A percentile compares a stretch with the other conserved stretches of the same genome.
phyloP scores from a whole-genome alignment of 35 echinoderm and acorn worm genomes.

The Eucidaris tribuloides region DNA sequence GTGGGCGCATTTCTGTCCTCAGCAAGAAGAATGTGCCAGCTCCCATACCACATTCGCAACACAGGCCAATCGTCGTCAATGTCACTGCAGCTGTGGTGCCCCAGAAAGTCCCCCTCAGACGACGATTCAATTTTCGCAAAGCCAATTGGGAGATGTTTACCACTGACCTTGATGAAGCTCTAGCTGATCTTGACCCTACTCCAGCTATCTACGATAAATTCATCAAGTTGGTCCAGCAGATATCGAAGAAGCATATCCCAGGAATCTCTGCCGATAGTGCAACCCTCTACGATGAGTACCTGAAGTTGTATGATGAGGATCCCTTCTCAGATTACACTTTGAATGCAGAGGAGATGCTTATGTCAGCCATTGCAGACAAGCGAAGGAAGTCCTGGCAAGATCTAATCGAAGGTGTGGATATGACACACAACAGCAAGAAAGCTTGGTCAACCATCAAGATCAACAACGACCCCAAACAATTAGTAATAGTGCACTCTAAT shows the following conservation, averaged over 20 bases:
- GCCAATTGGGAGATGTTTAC: slow-evolving; percentile 15
- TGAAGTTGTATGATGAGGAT: slow-evolving; percentile 20
- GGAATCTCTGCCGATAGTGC: not conserved
- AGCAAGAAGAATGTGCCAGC: no score
- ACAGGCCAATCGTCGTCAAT: slow-evolving; percentile 28
- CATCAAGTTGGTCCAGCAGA: not conserved
- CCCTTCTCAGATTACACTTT: slow-evolving; percentile 27
- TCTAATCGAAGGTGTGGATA: slow-evolving; percentile 27
- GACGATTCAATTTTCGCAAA: slow-evolving; percentile 28
- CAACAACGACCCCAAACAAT: slow-evolving; percentile 39
- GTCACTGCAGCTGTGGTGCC: slow-evolving; percentile 29
- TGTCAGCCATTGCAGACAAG: slow-evolving; percentile 23
- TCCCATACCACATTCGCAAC: slow-evolving; percentile 27
- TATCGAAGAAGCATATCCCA: not conserved
- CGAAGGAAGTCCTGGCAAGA: slow-evolving; percentile 46
- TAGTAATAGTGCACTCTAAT: slow-evolving; percentile 19
- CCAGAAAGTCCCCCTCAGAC: slow-evolving; percentile 34
- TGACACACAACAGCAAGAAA: slow-evolving; percentile 33
- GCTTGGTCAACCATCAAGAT: slow-evolving; percentile 29
- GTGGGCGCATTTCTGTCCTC: not conserved
- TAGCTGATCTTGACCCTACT: slow-evolving; percentile 25
- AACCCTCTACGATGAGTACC: slow-evolving; percentile 4
- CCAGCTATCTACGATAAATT: not conserved
- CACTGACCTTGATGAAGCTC: slow-evolving; percentile 6
- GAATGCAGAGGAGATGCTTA: slow-evolving; percentile 19